These are phyloP conservation scores for Chinchilla lanigera DNA, from an alignment of 2,113 vertebrate species.

Conservation along the genomic window DNA sequence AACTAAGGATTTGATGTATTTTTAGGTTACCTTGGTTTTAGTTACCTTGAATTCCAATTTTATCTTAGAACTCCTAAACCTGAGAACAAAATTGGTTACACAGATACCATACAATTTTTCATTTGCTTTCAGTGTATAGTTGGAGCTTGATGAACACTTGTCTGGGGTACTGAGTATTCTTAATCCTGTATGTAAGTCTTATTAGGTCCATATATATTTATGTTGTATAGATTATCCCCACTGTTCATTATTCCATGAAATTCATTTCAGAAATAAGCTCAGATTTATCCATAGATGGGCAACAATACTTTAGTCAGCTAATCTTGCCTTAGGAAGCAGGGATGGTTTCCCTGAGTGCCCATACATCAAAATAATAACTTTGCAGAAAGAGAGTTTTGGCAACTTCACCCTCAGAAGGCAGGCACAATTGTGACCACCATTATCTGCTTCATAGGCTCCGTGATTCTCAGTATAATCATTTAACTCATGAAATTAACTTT, in stretches of 20 bases:
- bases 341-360: not conserved
- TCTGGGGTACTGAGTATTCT: not conserved
- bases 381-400: not conserved
- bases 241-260: not conserved
- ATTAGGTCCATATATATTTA: not conserved
- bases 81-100: not conserved
- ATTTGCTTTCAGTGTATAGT: not conserved
- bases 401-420: not conserved
- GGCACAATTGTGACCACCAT: not conserved
- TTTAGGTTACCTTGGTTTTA: not conserved
- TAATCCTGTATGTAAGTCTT: not conserved
- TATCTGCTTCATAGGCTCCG: not conserved
- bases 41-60: conserved; percentile 11
- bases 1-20: conserved; percentile 4
- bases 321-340: not conserved
- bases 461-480: not conserved
- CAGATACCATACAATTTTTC: not conserved
- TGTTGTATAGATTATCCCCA: not conserved
- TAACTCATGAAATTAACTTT: conserved; percentile 6
- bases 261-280: not conserved
- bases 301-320: not conserved
- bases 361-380: not conserved
- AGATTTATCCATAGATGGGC: not conserved
- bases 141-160: not conserved
- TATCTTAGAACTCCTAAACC: not conserved